phyloP scores from a whole-genome alignment of 2,888 invertebrate species.

The Arrhopalites spinosus region DNA sequence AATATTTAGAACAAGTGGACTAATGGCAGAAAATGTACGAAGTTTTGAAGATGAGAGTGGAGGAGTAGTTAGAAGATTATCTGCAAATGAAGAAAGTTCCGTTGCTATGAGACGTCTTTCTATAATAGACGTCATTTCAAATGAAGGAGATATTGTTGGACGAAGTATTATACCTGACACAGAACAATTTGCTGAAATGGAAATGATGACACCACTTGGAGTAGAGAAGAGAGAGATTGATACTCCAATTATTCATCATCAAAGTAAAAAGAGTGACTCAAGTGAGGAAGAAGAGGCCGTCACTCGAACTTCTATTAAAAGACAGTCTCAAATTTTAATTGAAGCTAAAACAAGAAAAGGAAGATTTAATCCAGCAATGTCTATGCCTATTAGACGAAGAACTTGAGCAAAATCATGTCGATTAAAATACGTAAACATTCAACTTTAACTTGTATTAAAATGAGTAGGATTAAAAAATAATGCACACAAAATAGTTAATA shows the following conservation, averaged over 20 bases:
- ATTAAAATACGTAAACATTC: too few relatives aligned
- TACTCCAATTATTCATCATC: slow-evolving; percentile 18
- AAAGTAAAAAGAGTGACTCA: slow-evolving; percentile 44
- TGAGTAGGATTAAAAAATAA: too few relatives aligned
- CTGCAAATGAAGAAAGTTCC: slow-evolving; percentile 9
- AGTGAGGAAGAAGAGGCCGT: slow-evolving; percentile 56
- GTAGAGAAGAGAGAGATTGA: slow-evolving; percentile 17
- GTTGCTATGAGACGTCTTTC: slow-evolving; percentile 24
- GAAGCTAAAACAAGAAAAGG: slow-evolving; percentile 55
- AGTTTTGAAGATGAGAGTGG: background rate
- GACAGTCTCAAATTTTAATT: slow-evolving; percentile 53
- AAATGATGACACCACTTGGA: background rate
- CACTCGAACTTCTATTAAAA: slow-evolving; percentile 49
- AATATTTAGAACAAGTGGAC: slow-evolving; percentile 1
- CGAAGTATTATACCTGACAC: slow-evolving; percentile 29
- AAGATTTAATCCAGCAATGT: slow-evolving; percentile 46
- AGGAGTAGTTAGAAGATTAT: slow-evolving; percentile 1
- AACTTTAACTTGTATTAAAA: too few relatives aligned
- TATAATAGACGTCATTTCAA: slow-evolving; percentile 32
- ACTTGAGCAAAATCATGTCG: background rate
- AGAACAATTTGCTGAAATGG: slow-evolving; percentile 26
- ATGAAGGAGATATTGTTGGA: slow-evolving; percentile 34
- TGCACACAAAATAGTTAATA: too few relatives aligned
- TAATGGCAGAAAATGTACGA: background rate
- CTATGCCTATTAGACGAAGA: slow-evolving; percentile 40